Conservation (phyloP, 1,140 invertebrate species). For the Camponotus pennsylvanicus region DNA sequence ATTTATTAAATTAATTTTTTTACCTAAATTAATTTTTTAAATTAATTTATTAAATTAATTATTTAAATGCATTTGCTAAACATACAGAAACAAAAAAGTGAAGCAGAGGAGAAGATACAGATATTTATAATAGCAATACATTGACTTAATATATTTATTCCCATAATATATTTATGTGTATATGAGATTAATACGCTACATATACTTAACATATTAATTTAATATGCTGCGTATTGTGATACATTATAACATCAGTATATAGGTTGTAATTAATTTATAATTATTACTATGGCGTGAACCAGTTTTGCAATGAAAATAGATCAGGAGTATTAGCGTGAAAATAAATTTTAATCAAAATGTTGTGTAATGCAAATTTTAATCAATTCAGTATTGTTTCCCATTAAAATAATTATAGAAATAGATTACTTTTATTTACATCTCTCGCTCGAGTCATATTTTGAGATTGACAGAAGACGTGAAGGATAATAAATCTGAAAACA, state of each 20-base stretch:
- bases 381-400: background rate
- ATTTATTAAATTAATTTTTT: background rate
- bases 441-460: background rate
- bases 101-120: background rate
- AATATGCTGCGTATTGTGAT: background rate
- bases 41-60: constrained; percentile 3
- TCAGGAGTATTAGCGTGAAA: background rate
- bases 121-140: background rate
- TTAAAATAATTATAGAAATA: background rate
- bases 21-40: background rate
- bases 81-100: background rate
- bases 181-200: background rate
- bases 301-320: background rate
- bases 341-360: constrained; percentile 1
- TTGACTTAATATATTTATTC: background rate
- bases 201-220: constrained; percentile 3
- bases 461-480: background rate
- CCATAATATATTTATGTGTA: background rate
- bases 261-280: constrained; percentile 31
- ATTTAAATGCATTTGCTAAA: background rate
- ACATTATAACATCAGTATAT: constrained; percentile 2
- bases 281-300: background rate
- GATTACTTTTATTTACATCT: background rate
- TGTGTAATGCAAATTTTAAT: constrained; percentile 5
- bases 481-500: constrained; percentile 4